Percentiles rank a stretch among this genome's conserved stretches.
phyloP scores from a whole-genome alignment of 1,140 invertebrate species.

The Camponotus vicinus region DNA sequence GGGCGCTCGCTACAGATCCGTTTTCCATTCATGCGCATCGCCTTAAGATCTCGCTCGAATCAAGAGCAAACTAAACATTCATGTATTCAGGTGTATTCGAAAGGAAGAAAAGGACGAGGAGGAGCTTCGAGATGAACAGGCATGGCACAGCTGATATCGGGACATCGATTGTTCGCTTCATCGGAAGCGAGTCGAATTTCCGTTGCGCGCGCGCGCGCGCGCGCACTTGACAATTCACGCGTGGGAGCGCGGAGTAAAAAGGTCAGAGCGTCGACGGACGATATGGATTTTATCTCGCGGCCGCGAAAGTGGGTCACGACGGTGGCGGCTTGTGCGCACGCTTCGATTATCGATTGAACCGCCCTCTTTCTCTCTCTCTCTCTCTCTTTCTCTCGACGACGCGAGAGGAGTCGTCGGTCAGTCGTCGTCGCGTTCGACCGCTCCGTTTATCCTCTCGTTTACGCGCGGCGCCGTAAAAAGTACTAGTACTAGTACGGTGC shows the following conservation, averaged over 20 bases:
- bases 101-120: background rate
- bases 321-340: slow-evolving; percentile 80
- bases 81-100: background rate
- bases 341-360: slow-evolving; percentile 85
- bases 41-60: background rate
- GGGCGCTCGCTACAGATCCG: background rate
- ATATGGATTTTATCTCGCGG: slow-evolving; percentile 82
- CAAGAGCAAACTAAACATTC: too few species aligned
- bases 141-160: background rate
- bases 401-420: slow-evolving; percentile 63
- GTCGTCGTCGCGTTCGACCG: background rate
- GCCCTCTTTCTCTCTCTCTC: slow-evolving; percentile 31
- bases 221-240: background rate
- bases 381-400: slow-evolving; percentile 3
- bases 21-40: background rate
- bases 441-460: slow-evolving; percentile 65
- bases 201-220: background rate
- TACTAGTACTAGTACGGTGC: background rate
- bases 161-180: slow-evolving; percentile 2
- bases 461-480: slow-evolving; percentile 42
- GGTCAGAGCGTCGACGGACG: slow-evolving; percentile 68
- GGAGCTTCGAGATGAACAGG: background rate
- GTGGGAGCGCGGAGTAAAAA: slow-evolving; percentile 64
- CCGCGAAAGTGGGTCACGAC: slow-evolving; percentile 81
- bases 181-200: slow-evolving; percentile 28